Evolutionary conservation across 2,888 invertebrate genomes (phyloP).

Genomic region (Tridacna gigas): DNA sequence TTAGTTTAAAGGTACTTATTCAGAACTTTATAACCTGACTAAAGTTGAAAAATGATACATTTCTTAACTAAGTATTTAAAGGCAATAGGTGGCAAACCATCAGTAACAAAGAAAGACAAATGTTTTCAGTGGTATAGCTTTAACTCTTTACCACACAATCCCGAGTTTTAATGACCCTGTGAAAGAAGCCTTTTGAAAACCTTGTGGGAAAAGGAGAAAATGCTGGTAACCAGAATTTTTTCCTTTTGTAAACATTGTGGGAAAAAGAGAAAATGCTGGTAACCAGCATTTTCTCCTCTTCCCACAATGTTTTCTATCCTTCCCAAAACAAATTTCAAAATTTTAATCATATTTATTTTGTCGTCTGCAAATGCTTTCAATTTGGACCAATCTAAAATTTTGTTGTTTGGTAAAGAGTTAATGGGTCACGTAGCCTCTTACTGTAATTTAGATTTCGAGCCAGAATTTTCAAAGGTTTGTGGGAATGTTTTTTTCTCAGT

Average conservation of each 20-base stretch:
- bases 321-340: background rate
- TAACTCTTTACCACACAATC: background rate
- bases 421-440: too few species aligned
- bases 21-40: too few species aligned
- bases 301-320: background rate
- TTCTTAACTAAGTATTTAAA: too few species aligned
- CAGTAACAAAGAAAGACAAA: background rate
- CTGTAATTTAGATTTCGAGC: too few species aligned
- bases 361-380: background rate
- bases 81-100: background rate
- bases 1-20: background rate
- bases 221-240: background rate
- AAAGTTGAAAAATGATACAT: background rate
- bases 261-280: background rate
- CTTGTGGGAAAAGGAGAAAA: background rate
- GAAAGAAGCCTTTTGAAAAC: background rate
- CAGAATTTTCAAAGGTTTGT: too few species aligned
- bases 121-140: background rate
- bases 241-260: background rate
- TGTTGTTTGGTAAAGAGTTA: too few species aligned
- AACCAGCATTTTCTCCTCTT: conserved; percentile 2
- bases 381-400: background rate
- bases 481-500: too few species aligned
- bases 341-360: too few species aligned
- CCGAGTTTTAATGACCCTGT: background rate